Evolutionary conservation across 2,113 vertebrate genomes (phyloP).

Genomic region (zebrafish (Danio rerio)): GRCz12tu NC_133195.1:34065001-34065500

Average conservation of each 20-base stretch:
- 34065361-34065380: constrained; percentile 75
- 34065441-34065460: constrained; percentile 81
- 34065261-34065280: constrained; percentile 83
- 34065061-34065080: constrained; percentile 72
- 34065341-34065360: constrained; percentile 83
- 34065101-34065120: constrained; percentile 74
- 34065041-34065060: constrained; percentile 81
- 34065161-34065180: constrained; percentile 73
- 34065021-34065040: constrained; percentile 77
- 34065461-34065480: constrained; percentile 77
- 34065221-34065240: constrained; percentile 75
- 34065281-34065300: constrained; percentile 78
- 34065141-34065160: constrained; percentile 79
- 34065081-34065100: constrained; percentile 80
- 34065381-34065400: constrained; percentile 76
- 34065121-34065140: constrained; percentile 79
- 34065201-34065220: constrained; percentile 74
- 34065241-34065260: constrained; percentile 77
- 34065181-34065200: constrained; percentile 81
- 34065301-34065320: constrained; percentile 81
- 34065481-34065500: constrained; percentile 75
- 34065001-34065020: constrained; percentile 82
- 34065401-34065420: constrained; percentile 79
- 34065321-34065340: constrained; percentile 72
- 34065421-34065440: constrained; percentile 77